Base-by-base conservation (phyloP, 2,888 invertebrate genomes). In the Limnephilus auricula region DNA sequence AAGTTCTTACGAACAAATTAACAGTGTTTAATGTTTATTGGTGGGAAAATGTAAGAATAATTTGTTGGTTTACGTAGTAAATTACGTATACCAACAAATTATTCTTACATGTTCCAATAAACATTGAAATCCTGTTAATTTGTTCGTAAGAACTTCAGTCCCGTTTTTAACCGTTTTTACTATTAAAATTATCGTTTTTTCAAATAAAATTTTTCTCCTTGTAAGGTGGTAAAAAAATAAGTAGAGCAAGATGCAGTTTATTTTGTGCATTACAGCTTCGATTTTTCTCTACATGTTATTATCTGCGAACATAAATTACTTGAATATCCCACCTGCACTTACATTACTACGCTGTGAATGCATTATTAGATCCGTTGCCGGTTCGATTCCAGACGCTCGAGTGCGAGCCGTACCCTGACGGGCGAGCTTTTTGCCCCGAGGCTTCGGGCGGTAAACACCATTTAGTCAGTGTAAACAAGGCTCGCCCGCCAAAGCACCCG, bases 381-480 rank as follows among this genome's bases (percentile, higher is more conserved):
- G 65, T n/a, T 65, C 65, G 65, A 65, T 65, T 65, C 65, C n/a
- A 25, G 25, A 1, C 9, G 6, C 65, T 65, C 65, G 25, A 25
- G 65, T 65, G 25, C 65, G 65, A 65, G 25, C 65, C 65, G 25
- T 65, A 65, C 65, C 65, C 25, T n/a, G 65, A 37, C 83, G 32
- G 37, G 37, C 83, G 37, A 83, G 34, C 37, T 83, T 83, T 34
- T 83, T 40, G n/a, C 85, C 40, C 45, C 45, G 50, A 25, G 83
- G n/a, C 85, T 40, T 12, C n/a, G 50, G 85, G 45, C 45, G 80
- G 90, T 90, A 90, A 90, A 90, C 78, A 90, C 90, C 86, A 86
- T 90, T 90, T 90, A 86, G 90, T 86, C 40, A 90, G 90, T 90
- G 90, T 86, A 90, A 90, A 90, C 85, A 90, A 30, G 34, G 37